These are phyloP conservation scores for Poecile montanus DNA, from an alignment of 2,797 vertebrate genomes.

Conservation along the genomic window DNA sequence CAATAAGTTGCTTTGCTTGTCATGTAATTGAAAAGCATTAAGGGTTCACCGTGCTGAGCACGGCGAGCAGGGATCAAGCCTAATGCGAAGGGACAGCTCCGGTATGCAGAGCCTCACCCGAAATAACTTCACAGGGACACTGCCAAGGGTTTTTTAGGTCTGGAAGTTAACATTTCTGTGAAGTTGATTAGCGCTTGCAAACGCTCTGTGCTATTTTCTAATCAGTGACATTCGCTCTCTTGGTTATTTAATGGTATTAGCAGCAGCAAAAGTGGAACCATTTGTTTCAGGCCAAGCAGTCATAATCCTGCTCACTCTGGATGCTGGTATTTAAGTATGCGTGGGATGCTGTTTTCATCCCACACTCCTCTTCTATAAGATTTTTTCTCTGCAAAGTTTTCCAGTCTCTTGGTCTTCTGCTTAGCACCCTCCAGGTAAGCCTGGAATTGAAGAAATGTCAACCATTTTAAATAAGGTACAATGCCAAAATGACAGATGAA, in stretches of 20 bases:
- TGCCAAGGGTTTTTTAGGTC: constrained; percentile 37
- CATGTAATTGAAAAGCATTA: constrained; percentile 56
- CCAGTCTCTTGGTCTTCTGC: constrained; percentile 56
- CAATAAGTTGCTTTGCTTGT: constrained; percentile 62
- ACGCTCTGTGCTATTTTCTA: constrained; percentile 22
- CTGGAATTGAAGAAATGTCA: constrained; percentile 59
- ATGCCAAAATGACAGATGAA: constrained; percentile 55
- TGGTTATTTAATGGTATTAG: constrained; percentile 52
- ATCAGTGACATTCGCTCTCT: constrained; percentile 15
- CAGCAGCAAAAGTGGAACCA: constrained; percentile 31
- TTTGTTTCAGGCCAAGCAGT: constrained; percentile 62
- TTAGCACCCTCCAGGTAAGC: constrained; percentile 64
- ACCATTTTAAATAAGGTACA: constrained; percentile 47
- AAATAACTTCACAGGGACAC: constrained; percentile 56
- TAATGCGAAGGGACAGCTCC: constrained; percentile 49
- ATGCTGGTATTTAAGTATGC: constrained; percentile 49
- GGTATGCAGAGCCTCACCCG: constrained; percentile 32
- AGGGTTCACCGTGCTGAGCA: neutral
- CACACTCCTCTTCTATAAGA: constrained; percentile 18
- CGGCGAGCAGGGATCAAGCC: constrained; percentile 18
- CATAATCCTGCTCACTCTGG: constrained; percentile 46
- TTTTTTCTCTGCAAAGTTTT: constrained; percentile 59
- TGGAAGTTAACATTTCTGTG: constrained; percentile 40
- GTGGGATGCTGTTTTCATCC: constrained; percentile 57
- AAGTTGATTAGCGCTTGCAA: constrained; percentile 30